Conservation (phyloP, 2,888 invertebrate species). For the Tenodera sinensis region DNA sequence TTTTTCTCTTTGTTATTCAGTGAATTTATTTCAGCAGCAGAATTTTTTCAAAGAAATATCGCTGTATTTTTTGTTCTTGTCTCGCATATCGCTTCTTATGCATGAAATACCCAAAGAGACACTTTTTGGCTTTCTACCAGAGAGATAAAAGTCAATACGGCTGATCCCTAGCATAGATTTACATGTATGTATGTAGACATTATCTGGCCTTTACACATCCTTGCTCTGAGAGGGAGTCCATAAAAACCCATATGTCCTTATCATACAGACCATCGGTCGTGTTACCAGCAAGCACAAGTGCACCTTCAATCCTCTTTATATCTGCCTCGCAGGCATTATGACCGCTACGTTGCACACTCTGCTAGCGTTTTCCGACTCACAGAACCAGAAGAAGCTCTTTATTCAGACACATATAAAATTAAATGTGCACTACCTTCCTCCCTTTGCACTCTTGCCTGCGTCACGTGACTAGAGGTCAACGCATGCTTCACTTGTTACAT, state of each 20-base stretch:
- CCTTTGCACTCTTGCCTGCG: not conserved
- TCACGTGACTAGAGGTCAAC: not conserved
- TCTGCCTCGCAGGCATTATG: not conserved
- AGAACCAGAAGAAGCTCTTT: not conserved
- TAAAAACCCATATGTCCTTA: not conserved
- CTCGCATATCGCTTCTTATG: too few relatives aligned
- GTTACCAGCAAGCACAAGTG: not conserved
- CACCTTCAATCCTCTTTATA: not conserved
- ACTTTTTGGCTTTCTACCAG: too few relatives aligned
- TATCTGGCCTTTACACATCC: not conserved
- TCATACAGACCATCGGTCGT: not conserved
- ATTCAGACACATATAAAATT: not conserved
- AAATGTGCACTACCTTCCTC: not conserved
- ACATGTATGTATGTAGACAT: not conserved
- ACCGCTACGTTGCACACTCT: not conserved
- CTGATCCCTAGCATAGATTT: too few relatives aligned
- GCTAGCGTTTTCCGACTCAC: not conserved
- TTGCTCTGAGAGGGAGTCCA: not conserved
- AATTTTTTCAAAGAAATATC: too few relatives aligned
- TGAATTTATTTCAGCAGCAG: too few relatives aligned
- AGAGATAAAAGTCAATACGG: too few relatives aligned
- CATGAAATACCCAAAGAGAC: too few relatives aligned
- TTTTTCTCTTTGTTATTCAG: too few relatives aligned
- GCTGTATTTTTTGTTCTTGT: too few relatives aligned
- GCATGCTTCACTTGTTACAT: not conserved